Base-by-base conservation (phyloP, 2,113 vertebrate genomes). In the Craseonycteris thonglongyai region DNA sequence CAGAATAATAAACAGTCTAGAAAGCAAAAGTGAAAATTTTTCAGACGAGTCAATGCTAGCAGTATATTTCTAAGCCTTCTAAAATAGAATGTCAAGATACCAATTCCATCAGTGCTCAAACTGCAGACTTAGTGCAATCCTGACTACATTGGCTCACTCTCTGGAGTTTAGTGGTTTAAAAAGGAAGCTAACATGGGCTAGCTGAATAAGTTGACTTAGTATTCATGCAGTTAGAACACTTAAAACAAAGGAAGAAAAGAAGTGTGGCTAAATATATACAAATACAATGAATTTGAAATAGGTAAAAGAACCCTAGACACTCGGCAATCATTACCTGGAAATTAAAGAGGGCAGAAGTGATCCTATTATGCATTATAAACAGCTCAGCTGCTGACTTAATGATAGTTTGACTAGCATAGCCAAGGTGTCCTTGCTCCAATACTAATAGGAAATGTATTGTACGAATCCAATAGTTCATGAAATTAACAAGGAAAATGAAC, bases 401-500 rank as follows among this genome's bases (percentile, higher is more conserved):
- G 96, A 82, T 49, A 95, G 33, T 24, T 94, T 88, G 63, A 93
- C 51, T 84, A 69, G 79, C 65, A 94, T 88, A 94, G 89, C 61
- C 90, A 91, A 86, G 76, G 93, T 96, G 76, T 88, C 63, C 58
- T 96, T 83, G 91, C 56, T 95, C 28, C 58, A 93, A 63, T 97
- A 97, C 97, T 95, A 95, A 91, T 96, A 96, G 91, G 89, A 96
- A 97, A 96, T 19, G 58, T 95, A 93, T 94, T 93, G 80, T 68
- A 94, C 21, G 3, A 85, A 93, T 95, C 93, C 90, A 80, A 94
- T 51, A 93, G 71, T 93, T 97, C 93, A 95, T 95, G 72, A 95
- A 96, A 97, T 89, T 97, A 96, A 97, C 87, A 96, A 58, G 95
- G 87, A 89, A 97, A 95, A 97, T 94, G 95, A 97, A 94, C 93